Percentiles rank a stretch among this genome's conserved stretches.
phyloP scores from a whole-genome alignment of 2,113 vertebrate species.

The Pelobates fuscus region DNA sequence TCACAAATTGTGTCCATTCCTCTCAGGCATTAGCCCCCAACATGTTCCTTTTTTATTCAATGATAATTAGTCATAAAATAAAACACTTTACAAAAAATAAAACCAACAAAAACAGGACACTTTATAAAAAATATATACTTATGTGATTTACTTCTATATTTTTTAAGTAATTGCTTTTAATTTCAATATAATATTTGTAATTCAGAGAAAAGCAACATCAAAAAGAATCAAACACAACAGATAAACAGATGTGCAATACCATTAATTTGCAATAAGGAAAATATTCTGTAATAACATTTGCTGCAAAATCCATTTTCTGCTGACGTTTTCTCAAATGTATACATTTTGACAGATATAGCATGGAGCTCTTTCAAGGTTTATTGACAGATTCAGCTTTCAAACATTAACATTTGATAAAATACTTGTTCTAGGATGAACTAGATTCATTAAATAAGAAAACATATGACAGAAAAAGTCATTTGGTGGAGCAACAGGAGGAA shows the following conservation, averaged over 20 bases:
- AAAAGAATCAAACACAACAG: too few relatives aligned
- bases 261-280: not conserved
- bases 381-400: not conserved
- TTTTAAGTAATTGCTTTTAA: too few relatives aligned
- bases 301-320: not conserved
- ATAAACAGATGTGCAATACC: not conserved
- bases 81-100: too few relatives aligned
- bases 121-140: too few relatives aligned
- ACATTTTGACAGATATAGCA: not conserved
- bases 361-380: not conserved
- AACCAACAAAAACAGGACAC: too few relatives aligned
- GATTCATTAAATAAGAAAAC: not conserved
- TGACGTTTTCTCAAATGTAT: not conserved
- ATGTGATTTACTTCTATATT: too few relatives aligned
- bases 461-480: not conserved
- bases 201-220: too few relatives aligned
- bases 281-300: not conserved
- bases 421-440: not conserved
- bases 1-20: too few relatives aligned
- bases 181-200: too few relatives aligned
- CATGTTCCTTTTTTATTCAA: too few relatives aligned
- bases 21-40: too few relatives aligned
- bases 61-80: too few relatives aligned
- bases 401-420: not conserved
- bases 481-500: not conserved